Conservation (phyloP, 2,888 invertebrate species). For the Laothoe populi region DNA sequence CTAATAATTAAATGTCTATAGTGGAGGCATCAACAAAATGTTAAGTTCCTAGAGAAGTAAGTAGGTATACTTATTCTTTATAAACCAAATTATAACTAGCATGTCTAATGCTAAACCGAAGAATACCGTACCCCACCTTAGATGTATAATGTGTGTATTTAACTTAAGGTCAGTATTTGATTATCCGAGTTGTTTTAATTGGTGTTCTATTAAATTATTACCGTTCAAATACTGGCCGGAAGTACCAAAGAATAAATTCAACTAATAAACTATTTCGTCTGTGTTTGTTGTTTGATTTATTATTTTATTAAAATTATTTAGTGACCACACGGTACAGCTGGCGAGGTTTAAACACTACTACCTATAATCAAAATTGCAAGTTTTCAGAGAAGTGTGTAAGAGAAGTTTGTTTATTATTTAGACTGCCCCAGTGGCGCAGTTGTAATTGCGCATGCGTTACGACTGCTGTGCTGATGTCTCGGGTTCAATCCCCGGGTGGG, state of each 20-base stretch:
- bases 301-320: not conserved
- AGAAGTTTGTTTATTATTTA: too few relatives aligned
- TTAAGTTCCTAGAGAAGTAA: conserved; percentile 17
- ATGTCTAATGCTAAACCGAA: conserved; percentile 45
- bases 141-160: conserved; percentile 30
- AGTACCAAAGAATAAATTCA: conserved; percentile 59
- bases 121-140: conserved; percentile 50
- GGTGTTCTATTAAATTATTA: not conserved
- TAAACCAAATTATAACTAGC: not conserved
- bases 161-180: conserved; percentile 39
- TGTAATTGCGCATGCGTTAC: too few relatives aligned
- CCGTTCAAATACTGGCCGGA: conserved; percentile 45
- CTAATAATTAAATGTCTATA: not conserved
- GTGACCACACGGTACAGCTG: too few relatives aligned
- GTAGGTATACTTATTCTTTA: not conserved
- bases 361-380: too few relatives aligned
- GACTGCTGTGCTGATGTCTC: too few relatives aligned
- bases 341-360: too few relatives aligned
- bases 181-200: conserved; percentile 17
- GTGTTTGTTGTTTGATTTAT: not conserved
- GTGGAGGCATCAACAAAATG: conserved; percentile 1
- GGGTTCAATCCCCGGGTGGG: too few relatives aligned
- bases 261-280: conserved; percentile 23
- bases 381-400: too few relatives aligned
- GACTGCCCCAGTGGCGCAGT: too few relatives aligned